Conservation (phyloP, 2,888 invertebrate species). For the Cantharis flavilabris region DNA sequence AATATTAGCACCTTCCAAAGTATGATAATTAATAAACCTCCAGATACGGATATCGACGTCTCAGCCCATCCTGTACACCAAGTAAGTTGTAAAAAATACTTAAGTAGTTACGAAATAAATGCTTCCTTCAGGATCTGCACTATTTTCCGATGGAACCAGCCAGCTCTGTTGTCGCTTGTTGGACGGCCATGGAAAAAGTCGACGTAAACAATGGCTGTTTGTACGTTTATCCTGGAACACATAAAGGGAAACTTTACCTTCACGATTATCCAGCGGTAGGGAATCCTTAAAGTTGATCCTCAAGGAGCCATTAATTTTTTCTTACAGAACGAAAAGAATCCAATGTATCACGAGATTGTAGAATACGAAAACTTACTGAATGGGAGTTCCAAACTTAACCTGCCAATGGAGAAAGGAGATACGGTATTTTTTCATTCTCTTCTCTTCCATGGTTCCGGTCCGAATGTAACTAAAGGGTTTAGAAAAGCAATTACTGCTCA, state of each 20-base stretch:
- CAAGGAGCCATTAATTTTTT: neutral
- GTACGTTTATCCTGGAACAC: conserved; percentile 77
- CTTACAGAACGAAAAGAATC: conserved; percentile 59
- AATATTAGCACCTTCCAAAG: conserved; percentile 79
- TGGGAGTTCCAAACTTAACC: conserved; percentile 55
- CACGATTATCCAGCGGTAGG: conserved; percentile 75
- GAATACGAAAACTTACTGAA: conserved; percentile 54
- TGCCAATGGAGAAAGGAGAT: conserved; percentile 83
- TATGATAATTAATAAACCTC: conserved; percentile 91
- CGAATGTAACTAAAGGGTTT: conserved; percentile 70
- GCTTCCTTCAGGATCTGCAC: conserved; percentile 70
- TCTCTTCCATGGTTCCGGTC: conserved; percentile 82
- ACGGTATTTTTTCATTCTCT: conserved; percentile 86
- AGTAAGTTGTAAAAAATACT: conserved; percentile 55
- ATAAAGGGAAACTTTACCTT: conserved; percentile 62
- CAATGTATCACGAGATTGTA: conserved; percentile 69
- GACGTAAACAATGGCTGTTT: conserved; percentile 78
- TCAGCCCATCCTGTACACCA: conserved; percentile 72
- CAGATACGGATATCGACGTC: conserved; percentile 69
- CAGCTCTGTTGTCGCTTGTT: conserved; percentile 75
- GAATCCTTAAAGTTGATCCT: conserved; percentile 45
- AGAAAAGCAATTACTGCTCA: conserved; percentile 84
- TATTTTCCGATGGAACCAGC: conserved; percentile 87
- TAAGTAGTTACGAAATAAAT: neutral
- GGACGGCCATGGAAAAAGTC: conserved; percentile 85